phyloP scores from a whole-genome alignment of 2,113 vertebrate species.

The Gnathonemus echidnorhynchus region DNA sequence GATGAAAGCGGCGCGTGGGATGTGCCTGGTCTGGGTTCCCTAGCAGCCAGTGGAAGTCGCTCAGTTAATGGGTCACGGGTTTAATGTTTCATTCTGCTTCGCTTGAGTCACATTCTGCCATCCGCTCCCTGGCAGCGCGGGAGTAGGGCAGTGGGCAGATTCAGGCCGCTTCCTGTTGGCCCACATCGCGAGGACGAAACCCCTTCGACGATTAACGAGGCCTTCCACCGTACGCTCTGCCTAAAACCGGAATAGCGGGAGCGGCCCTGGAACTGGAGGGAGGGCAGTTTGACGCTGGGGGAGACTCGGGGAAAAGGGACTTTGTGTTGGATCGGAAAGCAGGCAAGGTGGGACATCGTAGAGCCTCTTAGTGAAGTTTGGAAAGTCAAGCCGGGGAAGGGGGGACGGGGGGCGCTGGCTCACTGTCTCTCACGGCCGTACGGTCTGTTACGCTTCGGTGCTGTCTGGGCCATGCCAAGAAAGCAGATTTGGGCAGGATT shows the following conservation, averaged over 20 bases:
- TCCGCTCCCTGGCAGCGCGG: not conserved
- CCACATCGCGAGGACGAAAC: not conserved
- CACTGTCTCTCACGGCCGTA: not conserved
- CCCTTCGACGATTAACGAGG: not conserved
- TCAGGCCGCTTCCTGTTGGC: not conserved
- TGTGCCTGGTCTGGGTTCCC: not conserved
- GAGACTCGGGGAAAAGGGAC: not conserved
- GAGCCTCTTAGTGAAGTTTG: constrained; percentile 4
- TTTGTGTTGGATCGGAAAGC: not conserved
- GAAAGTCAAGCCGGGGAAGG: not conserved
- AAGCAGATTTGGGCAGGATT: constrained; percentile 52
- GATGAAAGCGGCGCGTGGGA: not conserved
- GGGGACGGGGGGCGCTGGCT: not conserved
- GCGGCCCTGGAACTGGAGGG: no score
- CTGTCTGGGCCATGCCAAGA: constrained; percentile 21
- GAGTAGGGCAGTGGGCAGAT: not conserved
- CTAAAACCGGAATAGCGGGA: not conserved
- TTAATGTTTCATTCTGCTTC: constrained; percentile 3
- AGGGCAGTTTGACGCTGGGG: not conserved
- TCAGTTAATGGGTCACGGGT: not conserved
- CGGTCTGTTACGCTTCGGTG: not conserved
- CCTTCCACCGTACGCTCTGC: not conserved
- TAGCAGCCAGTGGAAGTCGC: not conserved
- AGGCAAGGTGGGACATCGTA: not conserved
- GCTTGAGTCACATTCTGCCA: not conserved